Evolutionary conservation across 1,140 invertebrate genomes (phyloP).

Genomic region (Anastrepha ludens): DNA sequence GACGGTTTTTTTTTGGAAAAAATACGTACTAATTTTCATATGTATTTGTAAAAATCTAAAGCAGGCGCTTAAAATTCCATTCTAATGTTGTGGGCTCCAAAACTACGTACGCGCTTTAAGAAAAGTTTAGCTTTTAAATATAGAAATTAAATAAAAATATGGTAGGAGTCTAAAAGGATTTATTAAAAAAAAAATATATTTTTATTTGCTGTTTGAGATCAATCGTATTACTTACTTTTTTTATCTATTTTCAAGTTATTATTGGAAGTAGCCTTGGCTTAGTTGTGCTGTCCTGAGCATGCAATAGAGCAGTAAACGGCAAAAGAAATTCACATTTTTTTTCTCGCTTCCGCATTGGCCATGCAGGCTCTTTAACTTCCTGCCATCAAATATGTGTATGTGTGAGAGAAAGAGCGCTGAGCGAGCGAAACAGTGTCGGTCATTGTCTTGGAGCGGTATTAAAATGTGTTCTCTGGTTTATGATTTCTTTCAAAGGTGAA

Average conservation of each 20-base stretch:
- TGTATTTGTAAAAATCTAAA: conserved; percentile 49
- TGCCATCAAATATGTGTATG: too few relatives aligned
- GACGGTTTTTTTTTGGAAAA: background rate
- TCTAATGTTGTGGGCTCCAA: conserved; percentile 26
- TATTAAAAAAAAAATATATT: background rate
- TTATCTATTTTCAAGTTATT: background rate
- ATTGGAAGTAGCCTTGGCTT: background rate
- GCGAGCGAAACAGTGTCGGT: too few relatives aligned
- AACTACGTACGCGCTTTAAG: conserved; percentile 23
- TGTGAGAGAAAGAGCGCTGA: too few relatives aligned
- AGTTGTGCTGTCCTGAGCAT: too few relatives aligned
- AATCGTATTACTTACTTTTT: background rate
- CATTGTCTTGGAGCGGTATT: too few relatives aligned
- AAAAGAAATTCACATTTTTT: too few relatives aligned
- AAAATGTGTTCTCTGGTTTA: too few relatives aligned
- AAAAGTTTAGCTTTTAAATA: background rate
- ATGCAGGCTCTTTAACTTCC: too few relatives aligned
- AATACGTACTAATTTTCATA: background rate
- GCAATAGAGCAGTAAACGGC: too few relatives aligned
- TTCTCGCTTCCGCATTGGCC: too few relatives aligned
- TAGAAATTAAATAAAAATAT: conserved; percentile 3
- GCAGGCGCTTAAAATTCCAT: conserved; percentile 47
- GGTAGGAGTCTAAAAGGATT: background rate
- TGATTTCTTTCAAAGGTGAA: too few relatives aligned
- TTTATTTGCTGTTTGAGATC: background rate